These are phyloP conservation scores for Plebejus melissa DNA, from an alignment of 2,888 invertebrate genomes.

Conservation along the genomic window DNA sequence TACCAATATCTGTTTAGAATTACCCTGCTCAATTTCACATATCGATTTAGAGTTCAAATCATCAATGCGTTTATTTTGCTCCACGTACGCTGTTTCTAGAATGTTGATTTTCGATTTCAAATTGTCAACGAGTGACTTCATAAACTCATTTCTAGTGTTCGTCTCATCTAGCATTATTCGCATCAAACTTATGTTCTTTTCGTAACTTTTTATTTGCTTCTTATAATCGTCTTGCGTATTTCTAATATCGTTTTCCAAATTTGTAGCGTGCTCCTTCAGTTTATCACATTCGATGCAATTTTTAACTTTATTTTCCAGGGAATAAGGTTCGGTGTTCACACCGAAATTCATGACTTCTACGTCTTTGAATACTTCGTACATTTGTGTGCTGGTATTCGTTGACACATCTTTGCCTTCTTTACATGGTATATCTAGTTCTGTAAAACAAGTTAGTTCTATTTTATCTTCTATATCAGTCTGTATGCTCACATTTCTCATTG, in stretches of 20 bases:
- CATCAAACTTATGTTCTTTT: slow-evolving; percentile 51
- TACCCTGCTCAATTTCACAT: slow-evolving; percentile 48
- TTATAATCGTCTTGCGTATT: slow-evolving; percentile 44
- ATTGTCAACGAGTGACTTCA: slow-evolving; percentile 46
- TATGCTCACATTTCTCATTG: slow-evolving; percentile 26
- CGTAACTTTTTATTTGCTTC: slow-evolving; percentile 53
- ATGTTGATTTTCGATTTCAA: slow-evolving; percentile 49
- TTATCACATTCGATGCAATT: slow-evolving; percentile 44
- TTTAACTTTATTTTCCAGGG: slow-evolving; percentile 47
- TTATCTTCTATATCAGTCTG: slow-evolving; percentile 32
- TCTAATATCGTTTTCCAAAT: slow-evolving; percentile 51
- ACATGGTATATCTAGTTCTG: background rate
- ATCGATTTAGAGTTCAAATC: slow-evolving; percentile 44
- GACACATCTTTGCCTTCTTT: slow-evolving; percentile 30
- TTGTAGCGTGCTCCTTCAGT: slow-evolving; percentile 42
- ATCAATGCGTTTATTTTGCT: slow-evolving; percentile 47
- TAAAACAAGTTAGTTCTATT: background rate
- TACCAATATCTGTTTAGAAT: slow-evolving; percentile 31
- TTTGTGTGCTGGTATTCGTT: slow-evolving; percentile 31
- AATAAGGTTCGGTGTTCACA: slow-evolving; percentile 35
- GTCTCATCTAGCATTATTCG: slow-evolving; percentile 50
- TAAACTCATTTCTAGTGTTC: slow-evolving; percentile 47
- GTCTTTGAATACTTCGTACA: slow-evolving; percentile 35
- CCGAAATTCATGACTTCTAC: slow-evolving; percentile 36
- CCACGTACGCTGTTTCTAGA: slow-evolving; percentile 49